These are phyloP conservation scores for Alcis repandata DNA, from an alignment of 2,888 invertebrate species.

Conservation along the genomic window DNA sequence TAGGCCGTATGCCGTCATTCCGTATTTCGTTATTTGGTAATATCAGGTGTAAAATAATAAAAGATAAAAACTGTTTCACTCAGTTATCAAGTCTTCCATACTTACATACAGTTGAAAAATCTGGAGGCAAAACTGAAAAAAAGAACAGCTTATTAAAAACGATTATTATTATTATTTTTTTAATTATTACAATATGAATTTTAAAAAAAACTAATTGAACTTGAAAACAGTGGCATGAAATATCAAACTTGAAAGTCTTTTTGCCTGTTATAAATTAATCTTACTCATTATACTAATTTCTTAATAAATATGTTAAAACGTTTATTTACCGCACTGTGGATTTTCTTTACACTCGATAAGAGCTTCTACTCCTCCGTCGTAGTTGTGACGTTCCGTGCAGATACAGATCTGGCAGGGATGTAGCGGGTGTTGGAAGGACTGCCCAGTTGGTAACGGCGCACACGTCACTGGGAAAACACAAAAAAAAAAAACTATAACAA, in stretches of 20 bases:
- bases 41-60: no score
- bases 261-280: no score
- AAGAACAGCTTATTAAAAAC: neutral
- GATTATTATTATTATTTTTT: no score
- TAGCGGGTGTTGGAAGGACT: conserved; percentile 70
- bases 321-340: conserved; percentile 65
- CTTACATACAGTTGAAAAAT: conserved; percentile 10
- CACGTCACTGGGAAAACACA: conserved; percentile 58
- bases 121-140: conserved; percentile 15
- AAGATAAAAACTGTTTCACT: no score
- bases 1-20: no score
- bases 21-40: no score
- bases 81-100: neutral
- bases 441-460: conserved; percentile 66
- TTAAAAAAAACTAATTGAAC: no score
- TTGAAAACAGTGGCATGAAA: no score
- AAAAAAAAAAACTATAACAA: neutral
- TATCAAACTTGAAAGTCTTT: no score
- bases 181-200: no score
- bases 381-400: conserved; percentile 55
- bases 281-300: neutral
- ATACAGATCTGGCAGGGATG: conserved; percentile 76
- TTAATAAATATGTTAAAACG: neutral
- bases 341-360: conserved; percentile 67
- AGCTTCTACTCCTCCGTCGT: conserved; percentile 57